Base-by-base conservation (phyloP, 2,888 invertebrate genomes). In the Creontiades dilutus region DNA sequence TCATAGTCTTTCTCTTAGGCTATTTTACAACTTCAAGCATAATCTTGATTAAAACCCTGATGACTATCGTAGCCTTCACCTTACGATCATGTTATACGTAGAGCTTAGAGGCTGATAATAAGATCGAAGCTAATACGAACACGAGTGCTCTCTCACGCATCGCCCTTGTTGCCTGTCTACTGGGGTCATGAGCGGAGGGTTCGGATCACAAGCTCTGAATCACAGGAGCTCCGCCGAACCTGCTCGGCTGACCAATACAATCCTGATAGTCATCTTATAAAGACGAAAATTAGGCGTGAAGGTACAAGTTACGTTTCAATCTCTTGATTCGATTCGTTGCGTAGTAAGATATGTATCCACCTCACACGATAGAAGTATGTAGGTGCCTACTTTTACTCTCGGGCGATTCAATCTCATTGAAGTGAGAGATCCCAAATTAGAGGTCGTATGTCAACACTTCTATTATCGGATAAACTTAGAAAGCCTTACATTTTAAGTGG, bases 71-170 rank as follows among this genome's bases (percentile, higher is more conserved):
- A 61, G 52, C 85, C 85, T 85, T 85, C 85, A 85, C 85, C 85
- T 85, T 85, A 85, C 57, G 61, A 85, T 85, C 85, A 61, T 57
- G 85, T 37, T 85, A 55, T 57, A 47, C 82, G 7, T 47, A 82
- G 52, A 27, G 57, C 61, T 85, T 61, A 61, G 55, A 52, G 23
- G 52, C 47, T 46, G 61, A 85, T 61, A 85, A 19, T 61, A 55
- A 85, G 85, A 85, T 85, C 85, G 85, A 16, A 82, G 82, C 85
- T 85, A 85, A 85, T 82, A 82, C 52, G 82, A 82, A 82, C 82
- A 82, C 82, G 82, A 82, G 19, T 48, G 57, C 28, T 85, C 85
- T 61, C 85, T 57, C 85, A 61, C 85, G 85, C 85, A 85, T 85
- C 85, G 85, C 85, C 85, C 85, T 85, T 85, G 85, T 85, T 61